Evolutionary conservation across 2,888 invertebrate species (phyloP), one percentile per base, ranked within the genome.

Genomic region (Morinoia aosen): DNA sequence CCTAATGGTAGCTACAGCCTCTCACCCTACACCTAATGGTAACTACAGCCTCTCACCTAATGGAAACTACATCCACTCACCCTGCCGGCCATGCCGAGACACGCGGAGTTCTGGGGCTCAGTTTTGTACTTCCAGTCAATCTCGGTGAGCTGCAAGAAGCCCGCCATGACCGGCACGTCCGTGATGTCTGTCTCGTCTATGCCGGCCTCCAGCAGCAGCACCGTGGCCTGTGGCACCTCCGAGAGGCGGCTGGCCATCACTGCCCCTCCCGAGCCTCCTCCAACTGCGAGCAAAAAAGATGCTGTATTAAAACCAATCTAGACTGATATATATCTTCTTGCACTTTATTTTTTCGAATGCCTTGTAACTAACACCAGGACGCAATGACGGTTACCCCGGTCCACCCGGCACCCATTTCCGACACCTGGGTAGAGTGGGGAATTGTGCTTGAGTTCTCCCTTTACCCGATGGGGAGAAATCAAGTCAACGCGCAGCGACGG

Each of bases 51-150:
- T n/a, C n/a, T n/a, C n/a, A n/a, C 2, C 76, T 76, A 8, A 33
- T 76, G 25, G 76, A 19, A 93, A 58, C 0, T 25, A 33, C 16
- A 57, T 4, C 16, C 7, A 57, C 95, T 58, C 91, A 95, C 95
- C 39, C 91, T 88, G 33, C 88, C 95, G 12, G 88, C 19, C 88
- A 91, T 91, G 93, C 93, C 96, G n/a, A 95, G 94, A 48, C 96
- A 96, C 19, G 96, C 95, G 16, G 94, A 58, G 88, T 98, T 98
- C 97, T 98, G 98, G 0, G 99, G 98, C 97, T 99, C 99, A 1
- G 98, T 98, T 97, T 99, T 99, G 97, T 99, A 99, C 97, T 98
- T 98, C 99, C 99, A 99, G 97, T 99, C 99, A 94, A 99, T 97
- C 97, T 98, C 98, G 96, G 98, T 98, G 16, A 98, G 97, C 97